Evolutionary conservation across 2,113 vertebrate species (phyloP), one percentile per base, ranked within the genome.

Genomic region (Lagopus muta): DNA sequence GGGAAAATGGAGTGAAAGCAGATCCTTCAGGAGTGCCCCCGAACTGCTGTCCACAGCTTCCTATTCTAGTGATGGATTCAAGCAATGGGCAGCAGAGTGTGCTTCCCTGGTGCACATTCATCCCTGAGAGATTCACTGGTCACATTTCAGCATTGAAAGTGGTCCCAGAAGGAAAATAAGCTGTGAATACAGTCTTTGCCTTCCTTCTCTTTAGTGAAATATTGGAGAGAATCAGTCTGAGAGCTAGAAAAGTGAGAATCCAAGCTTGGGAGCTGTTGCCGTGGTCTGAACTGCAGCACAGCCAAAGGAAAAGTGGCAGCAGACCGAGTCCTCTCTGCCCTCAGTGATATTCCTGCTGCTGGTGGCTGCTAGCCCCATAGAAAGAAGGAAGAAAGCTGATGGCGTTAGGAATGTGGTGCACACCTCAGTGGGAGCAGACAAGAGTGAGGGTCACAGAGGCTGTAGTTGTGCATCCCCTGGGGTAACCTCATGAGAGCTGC

Each of bases 351-450:
- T 77, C 36, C 15, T 47, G 24, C 58, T 77, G 66, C 72, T 66
- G 32, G 10, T 36, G 45, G 19, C 16, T 21, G 32, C 27, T 57
- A 11, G 24, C 32, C 61, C 47, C 24, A 13, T 7, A 28, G 57
- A 52, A 47, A 34, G 17, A 12, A 6, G 17, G 8, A 19, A 12
- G 32, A 55, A 64, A 8, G n/a, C 50, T 27, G 64, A 3, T 30
- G 66, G 21, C 2, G 8, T 27, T 32, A 4, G 1, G 0, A 8
- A 40, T 0, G 40, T 60, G 38, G 7, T 6, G 64, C 5, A 70
- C 15, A 8, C 64, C 47, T 43, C 69, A 8, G 9, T 25, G 17
- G 54, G 82, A 57, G 7, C 5, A 1, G 34, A 13, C 0, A 3
- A 43, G 34, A 21, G 4, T 13, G 73, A 74, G 74, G 28, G 20